These are phyloP conservation scores for Ficedula albicollis DNA, from an alignment of 2,797 vertebrate species.

Conservation along the genomic window DNA sequence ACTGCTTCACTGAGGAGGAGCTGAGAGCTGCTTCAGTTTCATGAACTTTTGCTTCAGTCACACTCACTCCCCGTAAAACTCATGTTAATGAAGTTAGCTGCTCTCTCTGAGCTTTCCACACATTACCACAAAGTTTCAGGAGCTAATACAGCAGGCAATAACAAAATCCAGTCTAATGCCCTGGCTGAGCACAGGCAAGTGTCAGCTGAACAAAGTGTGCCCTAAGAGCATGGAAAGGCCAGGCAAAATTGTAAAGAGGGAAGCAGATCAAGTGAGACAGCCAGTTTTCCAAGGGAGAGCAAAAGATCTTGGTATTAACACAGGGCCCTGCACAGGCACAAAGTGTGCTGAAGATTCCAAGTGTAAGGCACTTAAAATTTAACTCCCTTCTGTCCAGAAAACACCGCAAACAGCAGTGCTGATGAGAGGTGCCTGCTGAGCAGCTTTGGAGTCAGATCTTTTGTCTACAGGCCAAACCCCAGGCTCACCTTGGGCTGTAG, in stretches of 20 bases:
- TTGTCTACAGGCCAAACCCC: neutral
- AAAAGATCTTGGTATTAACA: neutral
- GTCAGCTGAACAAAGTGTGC: neutral
- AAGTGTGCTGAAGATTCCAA: neutral
- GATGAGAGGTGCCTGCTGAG: neutral
- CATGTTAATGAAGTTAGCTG: rapidly evolving
- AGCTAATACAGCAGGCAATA: neutral
- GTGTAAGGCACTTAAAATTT: neutral
- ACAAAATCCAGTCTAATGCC: neutral
- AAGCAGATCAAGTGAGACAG: neutral
- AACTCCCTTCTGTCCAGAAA: neutral
- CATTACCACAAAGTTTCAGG: rapidly evolving
- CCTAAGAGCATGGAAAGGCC: neutral
- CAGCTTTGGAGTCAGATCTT: neutral
- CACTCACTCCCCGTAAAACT: neutral
- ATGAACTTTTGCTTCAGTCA: neutral
- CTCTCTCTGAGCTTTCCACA: neutral
- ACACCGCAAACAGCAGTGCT: neutral
- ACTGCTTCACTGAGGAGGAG: neutral
- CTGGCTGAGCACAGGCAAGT: neutral
- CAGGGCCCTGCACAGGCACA: neutral
- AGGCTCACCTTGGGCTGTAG: neutral
- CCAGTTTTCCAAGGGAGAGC: neutral
- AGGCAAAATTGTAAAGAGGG: neutral
- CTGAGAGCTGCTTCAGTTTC: neutral